A percentile compares a stretch with the other conserved stretches of the same genome.
These are phyloP conservation scores for Rhingia rostrata DNA, from an alignment of 2,888 invertebrate genomes.

Conservation along the genomic window DNA sequence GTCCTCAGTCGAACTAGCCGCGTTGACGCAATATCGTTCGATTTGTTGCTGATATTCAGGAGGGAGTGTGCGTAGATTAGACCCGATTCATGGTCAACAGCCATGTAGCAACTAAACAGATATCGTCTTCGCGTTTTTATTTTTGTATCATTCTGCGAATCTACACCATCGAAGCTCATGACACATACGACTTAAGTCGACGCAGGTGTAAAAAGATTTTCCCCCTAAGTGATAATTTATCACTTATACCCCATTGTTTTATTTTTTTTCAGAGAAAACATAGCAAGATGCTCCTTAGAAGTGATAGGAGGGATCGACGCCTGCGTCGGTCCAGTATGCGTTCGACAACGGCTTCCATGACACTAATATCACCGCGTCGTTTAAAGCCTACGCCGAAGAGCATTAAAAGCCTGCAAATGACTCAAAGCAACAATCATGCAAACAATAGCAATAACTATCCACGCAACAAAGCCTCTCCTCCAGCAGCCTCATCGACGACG, in stretches of 20 bases:
- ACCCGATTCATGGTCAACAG: no score
- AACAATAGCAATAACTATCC: slow-evolving; percentile 45
- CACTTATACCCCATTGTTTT: background rate
- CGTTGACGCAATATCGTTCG: no score
- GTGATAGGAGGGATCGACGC: slow-evolving; percentile 86
- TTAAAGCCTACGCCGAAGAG: slow-evolving; percentile 69
- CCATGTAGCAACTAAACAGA: no score
- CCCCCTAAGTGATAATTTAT: no score
- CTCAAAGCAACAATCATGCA: slow-evolving; percentile 53
- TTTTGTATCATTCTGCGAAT: no score
- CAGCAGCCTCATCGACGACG: slow-evolving; percentile 47
- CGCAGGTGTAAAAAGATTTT: no score
- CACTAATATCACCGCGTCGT: slow-evolving; percentile 63
- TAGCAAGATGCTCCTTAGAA: slow-evolving; percentile 85
- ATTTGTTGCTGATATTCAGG: no score
- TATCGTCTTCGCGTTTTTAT: no score
- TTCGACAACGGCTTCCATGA: slow-evolving; percentile 60
- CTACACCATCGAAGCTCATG: no score
- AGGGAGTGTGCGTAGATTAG: no score
- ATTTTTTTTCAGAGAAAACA: slow-evolving; percentile 3
- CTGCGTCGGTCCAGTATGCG: slow-evolving; percentile 79
- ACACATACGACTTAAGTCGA: no score
- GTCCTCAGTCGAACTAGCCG: no score
- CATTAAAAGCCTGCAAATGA: slow-evolving; percentile 67
- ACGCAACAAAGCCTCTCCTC: slow-evolving; percentile 45